phyloP scores from a whole-genome alignment of 2,113 vertebrate species.

The Xiphorhynchus elegans region DNA sequence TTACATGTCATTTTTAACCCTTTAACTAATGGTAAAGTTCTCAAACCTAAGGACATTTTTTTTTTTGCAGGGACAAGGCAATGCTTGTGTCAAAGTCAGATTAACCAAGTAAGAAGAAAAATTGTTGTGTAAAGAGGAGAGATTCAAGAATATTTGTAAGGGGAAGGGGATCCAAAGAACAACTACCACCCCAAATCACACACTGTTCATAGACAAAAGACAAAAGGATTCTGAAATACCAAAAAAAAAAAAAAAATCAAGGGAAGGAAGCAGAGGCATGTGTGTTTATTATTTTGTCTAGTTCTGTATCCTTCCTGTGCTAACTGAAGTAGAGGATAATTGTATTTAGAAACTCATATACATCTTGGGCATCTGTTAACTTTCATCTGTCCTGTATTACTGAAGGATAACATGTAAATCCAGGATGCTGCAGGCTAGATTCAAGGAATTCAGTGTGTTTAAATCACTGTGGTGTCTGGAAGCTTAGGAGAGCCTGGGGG shows the following conservation, averaged over 20 bases:
- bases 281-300: conserved; percentile 55
- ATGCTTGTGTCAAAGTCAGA: background rate
- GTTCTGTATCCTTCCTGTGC: conserved; percentile 27
- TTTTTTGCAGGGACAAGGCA: background rate
- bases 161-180: background rate
- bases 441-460: conserved; percentile 19
- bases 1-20: background rate
- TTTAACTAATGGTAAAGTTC: background rate
- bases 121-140: background rate
- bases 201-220: background rate
- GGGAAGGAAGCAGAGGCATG: background rate
- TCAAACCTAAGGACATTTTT: background rate
- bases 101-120: background rate
- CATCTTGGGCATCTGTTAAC: conserved; percentile 37
- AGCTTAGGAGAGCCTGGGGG: background rate
- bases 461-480: conserved; percentile 26
- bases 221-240: background rate
- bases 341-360: conserved; percentile 9
- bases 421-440: background rate
- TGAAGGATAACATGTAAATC: background rate
- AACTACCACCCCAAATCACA: background rate
- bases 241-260: accelerated
- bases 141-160: background rate
- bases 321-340: background rate
- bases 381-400: conserved; percentile 41